Base-by-base conservation (phyloP, 1,140 invertebrate species). In the Polypedilum vanderplanki region DNA sequence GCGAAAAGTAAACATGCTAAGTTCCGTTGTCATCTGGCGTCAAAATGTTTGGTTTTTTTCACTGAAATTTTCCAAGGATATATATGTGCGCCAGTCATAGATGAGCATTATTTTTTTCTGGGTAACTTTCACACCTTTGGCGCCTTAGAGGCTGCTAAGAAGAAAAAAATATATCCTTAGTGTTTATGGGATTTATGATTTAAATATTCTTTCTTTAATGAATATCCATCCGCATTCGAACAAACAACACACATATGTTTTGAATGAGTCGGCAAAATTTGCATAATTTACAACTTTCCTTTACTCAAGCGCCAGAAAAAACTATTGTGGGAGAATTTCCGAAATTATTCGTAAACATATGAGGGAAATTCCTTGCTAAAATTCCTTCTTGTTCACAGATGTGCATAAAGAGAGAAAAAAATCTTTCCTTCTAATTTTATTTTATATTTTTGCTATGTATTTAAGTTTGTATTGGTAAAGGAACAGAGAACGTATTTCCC, bases 21-120 rank as follows among this genome's bases (percentile, higher is more conserved):
- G 65, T 70, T 70, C 18, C 17, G n/a, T 18, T 8, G 15, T n/a
- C 65, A 70, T 70, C 65, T 70, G 65, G 65, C 65, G 65, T 70
- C 65, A 70, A 70, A 70, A 70, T 70, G 65, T 70, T 70, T 70
- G 17, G 65, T 70, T 18, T 70, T 18, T 70, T 22, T n/a, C 3
- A 8, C 18, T 12, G 65, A 10, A 70, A 70, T 20, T 70, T 70
- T 70, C 65, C 65, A 70, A 20, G 17, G 17, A 33, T 33, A 33
- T 33, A 5, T 33, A 33, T 33, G 24, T 33, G 24, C 24, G 24
- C 24, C 24, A 33, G 24, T 5, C 24, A 33, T 33, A 33, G 17
- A 70, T 15, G 41, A 8, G 41, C 41, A 46, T 15, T n/a, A 46
- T 57, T 15, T 57, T 12, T 57, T 57, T 57, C 12, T 57, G 46